Base-by-base conservation (phyloP, 2,113 vertebrate genomes). In the Scartelaos histophorus region DNA sequence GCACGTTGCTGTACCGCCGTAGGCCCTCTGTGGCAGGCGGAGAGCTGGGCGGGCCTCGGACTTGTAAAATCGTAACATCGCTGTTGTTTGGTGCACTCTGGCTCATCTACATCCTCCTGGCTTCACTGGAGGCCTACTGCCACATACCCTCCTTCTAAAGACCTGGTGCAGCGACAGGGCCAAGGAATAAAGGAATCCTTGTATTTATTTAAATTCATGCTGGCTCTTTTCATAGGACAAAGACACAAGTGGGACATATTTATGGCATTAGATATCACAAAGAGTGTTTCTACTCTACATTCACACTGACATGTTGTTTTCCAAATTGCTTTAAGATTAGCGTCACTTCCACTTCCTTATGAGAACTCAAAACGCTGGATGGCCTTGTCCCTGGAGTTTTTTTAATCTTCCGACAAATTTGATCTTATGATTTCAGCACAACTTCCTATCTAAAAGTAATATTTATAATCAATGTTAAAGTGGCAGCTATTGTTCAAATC, bases 101-200 rank as follows among this genome's bases (percentile, higher is more conserved):
- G 94, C 87, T 95, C 45, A 38, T 94, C 71, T 95, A 95, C 90
- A 95, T 95, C 85, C 54, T 95, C 67, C 82, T 95, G 87, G 89
- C 94, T 65, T 94, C 94, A 1, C 84, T 95, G 76, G 94, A 94
- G 84, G 93, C 94, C 56, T 95, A 95, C 88, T 95, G 94, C 82
- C 93, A 94, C 86, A 61, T 95, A 76, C 83, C 89, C 11, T 47
- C 15, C 62, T 93, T 94, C 82, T 94, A 89, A 13, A 74, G 71
- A 81, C 79, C 75, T 64, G 73, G 81, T 75, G 72, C 80, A 80
- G 70, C 22, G 21, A n/a, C 61, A 19, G 56, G 24, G 45, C 16
- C 11, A 46, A 11, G 7, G 16, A 24, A 46, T 5, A 66, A 22
- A 47, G 7, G 10, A 21, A n/a, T 34, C 11, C 34, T n/a, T 64